Conservation (phyloP, 2,888 invertebrate genomes). For the Oxycera nigricornis region DNA sequence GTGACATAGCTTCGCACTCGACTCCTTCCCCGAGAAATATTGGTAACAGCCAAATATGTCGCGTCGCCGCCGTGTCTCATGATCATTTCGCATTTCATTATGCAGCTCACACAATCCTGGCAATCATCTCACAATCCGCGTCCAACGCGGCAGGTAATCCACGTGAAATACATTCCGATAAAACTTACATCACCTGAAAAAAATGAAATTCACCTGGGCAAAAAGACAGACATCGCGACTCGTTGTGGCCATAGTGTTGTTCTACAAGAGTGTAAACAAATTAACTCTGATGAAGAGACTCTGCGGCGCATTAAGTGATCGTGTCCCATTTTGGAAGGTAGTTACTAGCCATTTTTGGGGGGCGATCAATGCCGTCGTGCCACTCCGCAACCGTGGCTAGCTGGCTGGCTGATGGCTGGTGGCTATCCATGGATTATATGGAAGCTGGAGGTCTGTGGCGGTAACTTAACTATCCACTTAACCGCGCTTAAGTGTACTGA, state of each 20-base stretch:
- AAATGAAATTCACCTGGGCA: background rate
- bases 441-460: background rate
- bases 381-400: background rate
- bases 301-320: conserved; percentile 41
- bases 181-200: background rate
- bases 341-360: conserved; percentile 45
- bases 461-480: conserved; percentile 7
- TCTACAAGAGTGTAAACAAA: conserved; percentile 44
- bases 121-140: background rate
- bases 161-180: background rate
- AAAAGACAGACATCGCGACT: background rate
- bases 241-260: conserved; percentile 2
- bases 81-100: background rate
- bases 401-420: background rate
- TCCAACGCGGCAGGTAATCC: background rate
- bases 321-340: conserved; percentile 46
- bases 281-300: conserved; percentile 43
- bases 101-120: background rate
- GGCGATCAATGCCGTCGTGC: conserved; percentile 25
- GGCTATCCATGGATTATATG: background rate
- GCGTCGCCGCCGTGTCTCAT: background rate
- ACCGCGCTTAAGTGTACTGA: background rate
- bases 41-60: background rate
- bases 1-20: too few species aligned
- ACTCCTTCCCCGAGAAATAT: too few species aligned